Conservation (phyloP, 2,888 invertebrate genomes). For the Bombylius discolor region DNA sequence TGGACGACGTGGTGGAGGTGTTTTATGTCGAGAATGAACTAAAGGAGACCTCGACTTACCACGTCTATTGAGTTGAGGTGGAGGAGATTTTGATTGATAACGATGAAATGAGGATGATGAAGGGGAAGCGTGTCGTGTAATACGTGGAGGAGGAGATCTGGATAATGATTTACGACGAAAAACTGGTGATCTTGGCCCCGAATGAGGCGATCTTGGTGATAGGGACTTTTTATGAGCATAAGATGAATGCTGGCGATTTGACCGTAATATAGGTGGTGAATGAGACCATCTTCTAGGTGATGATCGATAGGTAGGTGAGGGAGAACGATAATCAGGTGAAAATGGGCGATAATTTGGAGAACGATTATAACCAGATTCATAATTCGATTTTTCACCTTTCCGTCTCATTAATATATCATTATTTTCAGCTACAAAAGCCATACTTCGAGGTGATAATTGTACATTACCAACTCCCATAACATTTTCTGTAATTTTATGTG, state of each 20-base stretch:
- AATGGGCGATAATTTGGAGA: neutral
- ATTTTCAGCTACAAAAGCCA: conserved; percentile 17
- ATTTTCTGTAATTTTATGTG: conserved; percentile 1
- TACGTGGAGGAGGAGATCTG: conserved; percentile 9
- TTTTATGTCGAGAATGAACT: conserved; percentile 1
- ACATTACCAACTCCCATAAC: conserved; percentile 6
- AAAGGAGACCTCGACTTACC: conserved; percentile 6
- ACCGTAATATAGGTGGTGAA: conserved; percentile 7
- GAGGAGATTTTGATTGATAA: conserved; percentile 8
- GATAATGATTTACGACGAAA: conserved; percentile 4
- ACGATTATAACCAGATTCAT: neutral
- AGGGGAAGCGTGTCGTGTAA: neutral
- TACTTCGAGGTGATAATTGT: conserved; percentile 16
- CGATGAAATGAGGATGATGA: conserved; percentile 5
- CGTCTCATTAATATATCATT: conserved; percentile 15
- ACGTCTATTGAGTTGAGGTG: neutral
- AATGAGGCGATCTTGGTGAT: conserved; percentile 2
- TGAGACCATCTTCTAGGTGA: conserved; percentile 1
- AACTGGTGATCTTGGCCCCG: conserved; percentile 6
- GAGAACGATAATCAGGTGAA: neutral
- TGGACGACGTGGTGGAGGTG: conserved; percentile 2
- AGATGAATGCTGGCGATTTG: conserved; percentile 2
- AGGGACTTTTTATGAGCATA: conserved; percentile 1
- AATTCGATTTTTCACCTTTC: conserved; percentile 4
- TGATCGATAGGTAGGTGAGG: neutral